Evolutionary conservation across 2,888 invertebrate genomes (phyloP), one percentile per base, ranked within the genome.

Genomic region (Lithophane ornitopus): DNA sequence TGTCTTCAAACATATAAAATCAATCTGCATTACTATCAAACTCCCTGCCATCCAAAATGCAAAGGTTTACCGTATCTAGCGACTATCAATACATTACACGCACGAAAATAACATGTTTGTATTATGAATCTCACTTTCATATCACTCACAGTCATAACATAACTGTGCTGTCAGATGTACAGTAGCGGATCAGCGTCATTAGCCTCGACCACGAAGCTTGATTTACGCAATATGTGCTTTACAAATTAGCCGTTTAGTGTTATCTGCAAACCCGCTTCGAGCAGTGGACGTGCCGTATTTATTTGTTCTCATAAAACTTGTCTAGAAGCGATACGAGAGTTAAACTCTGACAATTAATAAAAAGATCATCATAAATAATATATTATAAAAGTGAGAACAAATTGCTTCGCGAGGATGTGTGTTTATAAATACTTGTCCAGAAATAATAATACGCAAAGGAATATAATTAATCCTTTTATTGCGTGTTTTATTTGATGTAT

Each of bases 231-330:
- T 91, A 88, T 90, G 87, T 90, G 89, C 89, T 89, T 90, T 92
- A 93, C 93, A 94, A 95, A 95, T 95, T 95, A 95, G 90, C 92
- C 92, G 90, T 95, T 95, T 95, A 95, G 92, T 89, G 92, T 93
- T 95, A 95, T 95, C 94, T 93, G 87, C 87, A 70, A 88, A 90
- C 92, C 88, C 80, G 91, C 90, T 92, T 87, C 76, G 86, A 89
- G 82, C 90, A 84, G 90, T 91, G 88, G 91, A 90, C 89, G 88
- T 87, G 88, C 87, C 28, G 89, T 91, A 90, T 91, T 89, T 79
- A 76, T 80, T 72, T 90, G 84, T 77, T 85, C 89, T 90, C 80
- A 78, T 88, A 90, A 78, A 88, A 78, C 66, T 66, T 70, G 44
- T 73, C 91, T 94, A 85, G 92, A 94, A 90, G 90, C 81, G 90